Evolutionary conservation across 2,113 vertebrate species (phyloP).

Genomic region (Xyliphius kryptos): DNA sequence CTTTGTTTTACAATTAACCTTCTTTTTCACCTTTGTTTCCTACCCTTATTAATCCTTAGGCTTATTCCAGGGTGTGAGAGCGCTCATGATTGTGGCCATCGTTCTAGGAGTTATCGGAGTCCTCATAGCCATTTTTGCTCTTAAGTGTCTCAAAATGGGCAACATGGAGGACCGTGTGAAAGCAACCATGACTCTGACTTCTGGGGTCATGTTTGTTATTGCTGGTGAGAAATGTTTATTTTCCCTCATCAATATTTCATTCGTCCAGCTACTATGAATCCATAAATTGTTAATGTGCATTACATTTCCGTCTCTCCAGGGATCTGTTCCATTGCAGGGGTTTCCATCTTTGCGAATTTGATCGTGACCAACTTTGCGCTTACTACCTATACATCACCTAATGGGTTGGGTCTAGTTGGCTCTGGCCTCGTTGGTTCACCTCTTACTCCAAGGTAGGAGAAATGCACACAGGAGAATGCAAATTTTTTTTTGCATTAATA

Average conservation of each 20-base stretch:
- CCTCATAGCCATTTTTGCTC: conserved; percentile 75
- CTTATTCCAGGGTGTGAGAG: conserved; percentile 79
- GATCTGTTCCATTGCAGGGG: conserved; percentile 79
- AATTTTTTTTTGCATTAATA: too few species aligned
- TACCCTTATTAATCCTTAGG: conserved; percentile 60
- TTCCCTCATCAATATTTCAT: background rate
- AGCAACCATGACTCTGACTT: conserved; percentile 82
- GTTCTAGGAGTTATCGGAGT: conserved; percentile 73
- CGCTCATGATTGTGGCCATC: conserved; percentile 82
- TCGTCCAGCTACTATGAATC: conserved; percentile 7
- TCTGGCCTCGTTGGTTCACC: conserved; percentile 13
- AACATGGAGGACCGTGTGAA: conserved; percentile 80
- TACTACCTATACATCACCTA: conserved; percentile 60
- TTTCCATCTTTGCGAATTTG: conserved; percentile 86
- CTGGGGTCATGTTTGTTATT: conserved; percentile 77
- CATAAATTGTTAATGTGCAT: conserved; percentile 13
- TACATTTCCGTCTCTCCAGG: conserved; percentile 55
- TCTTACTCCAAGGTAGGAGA: conserved; percentile 54
- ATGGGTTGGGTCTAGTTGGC: conserved; percentile 40
- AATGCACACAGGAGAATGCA: background rate
- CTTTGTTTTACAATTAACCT: too few species aligned
- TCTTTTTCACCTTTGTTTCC: too few species aligned
- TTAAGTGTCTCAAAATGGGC: conserved; percentile 84
- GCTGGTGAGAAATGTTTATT: conserved; percentile 60
- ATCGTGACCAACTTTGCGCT: conserved; percentile 84